Base-by-base conservation (phyloP, 2,113 vertebrate genomes). In the Rhizomys pruinosus region DNA sequence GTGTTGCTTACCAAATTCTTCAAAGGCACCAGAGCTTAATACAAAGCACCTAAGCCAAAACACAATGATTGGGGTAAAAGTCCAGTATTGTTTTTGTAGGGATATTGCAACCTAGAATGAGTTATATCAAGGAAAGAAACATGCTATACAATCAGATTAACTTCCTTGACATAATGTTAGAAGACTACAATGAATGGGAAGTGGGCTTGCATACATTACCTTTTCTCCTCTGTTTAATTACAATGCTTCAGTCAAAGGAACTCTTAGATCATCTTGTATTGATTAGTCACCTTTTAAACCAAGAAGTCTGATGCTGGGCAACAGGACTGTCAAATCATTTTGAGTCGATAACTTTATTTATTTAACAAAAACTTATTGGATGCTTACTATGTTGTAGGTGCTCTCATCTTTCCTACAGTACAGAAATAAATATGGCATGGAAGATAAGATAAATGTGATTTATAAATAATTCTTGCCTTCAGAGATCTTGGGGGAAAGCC, bases 101-200 rank as follows among this genome's bases (percentile, higher is more conserved):
- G 71, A n/a, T 89, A 84, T 74, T 79, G 19, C 66, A 71, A 37
- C 87, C 15, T 77, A 20, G n/a, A 81, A 47, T 90, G 76, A 79
- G 9, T 93, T 55, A 52, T 44, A 20, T 37, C 57, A 81, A 87
- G 37, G 47, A 64, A 77, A 84, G 52, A 44, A 92, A 85, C 71
- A 4, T 72, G 64, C 76, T 81, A 89, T 84, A 13, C 39, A 77
- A 11, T 80, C 37, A 91, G 90, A 89, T 66, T 91, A 77, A 95
- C 29, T 89, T 94, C 90, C 61, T 39, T 84, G 76, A 84, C 80
- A 89, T 87, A 82, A 13, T 91, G 80, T 87, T 87, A 77, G 39
- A 95, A 84, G 37, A 19, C 37, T 71, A 52, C 68, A 74, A 61
- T 77, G 42, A 91, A 80, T 87, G 52, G 42, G 32, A n/a, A 79